Evolutionary conservation across 2,797 vertebrate species (phyloP), one percentile per base, ranked within the genome.

Genomic region (Takifugu ocellatus): DNA sequence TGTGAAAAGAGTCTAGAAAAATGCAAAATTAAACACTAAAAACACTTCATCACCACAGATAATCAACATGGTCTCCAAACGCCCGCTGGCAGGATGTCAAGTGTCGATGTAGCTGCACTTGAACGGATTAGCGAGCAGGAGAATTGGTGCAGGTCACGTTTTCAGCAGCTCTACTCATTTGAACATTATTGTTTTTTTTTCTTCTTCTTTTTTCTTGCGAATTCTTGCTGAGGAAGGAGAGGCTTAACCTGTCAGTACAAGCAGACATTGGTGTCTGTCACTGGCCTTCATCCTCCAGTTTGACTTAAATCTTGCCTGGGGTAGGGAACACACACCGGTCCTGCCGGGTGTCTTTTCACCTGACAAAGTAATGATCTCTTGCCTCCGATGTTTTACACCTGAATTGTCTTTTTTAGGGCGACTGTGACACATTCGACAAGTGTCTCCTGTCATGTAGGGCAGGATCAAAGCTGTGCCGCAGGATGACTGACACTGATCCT

Each of bases 1-100:
- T 26, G 54, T 72, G 48, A 69, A 66, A 70, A 66, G 59, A 79
- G 52, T 72, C 68, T n/a, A 48, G 25, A 24, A 36, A 54, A 74
- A 58, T 51, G 54, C 8, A 5, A 66, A 69, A 78, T 75, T 42
- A 80, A 83, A 74, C 74, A 68, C 64, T 72, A 43, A 45, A 58
- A 81, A 69, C 58, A 63, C 75, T 84, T 87, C 72, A 80, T 69
- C 62, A 61, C 51, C 70, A 76, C 29, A 86, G 83, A 87, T 87
- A 87, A 86, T 74, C 72, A 69, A 14, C 12, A 12, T 51, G 5
- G 86, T 80, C 83, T 70, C 59, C 68, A 63, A 71, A 61, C n/a
- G 46, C 54, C 73, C 69, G 1, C 31, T 75, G 82, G 79, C 63
- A 27, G 52, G 43, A 55, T 63, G 66, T 81, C 77, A 67, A 61